Evolutionary conservation across 2,113 vertebrate genomes (phyloP).

Genomic region (Lepus timidus): DNA sequence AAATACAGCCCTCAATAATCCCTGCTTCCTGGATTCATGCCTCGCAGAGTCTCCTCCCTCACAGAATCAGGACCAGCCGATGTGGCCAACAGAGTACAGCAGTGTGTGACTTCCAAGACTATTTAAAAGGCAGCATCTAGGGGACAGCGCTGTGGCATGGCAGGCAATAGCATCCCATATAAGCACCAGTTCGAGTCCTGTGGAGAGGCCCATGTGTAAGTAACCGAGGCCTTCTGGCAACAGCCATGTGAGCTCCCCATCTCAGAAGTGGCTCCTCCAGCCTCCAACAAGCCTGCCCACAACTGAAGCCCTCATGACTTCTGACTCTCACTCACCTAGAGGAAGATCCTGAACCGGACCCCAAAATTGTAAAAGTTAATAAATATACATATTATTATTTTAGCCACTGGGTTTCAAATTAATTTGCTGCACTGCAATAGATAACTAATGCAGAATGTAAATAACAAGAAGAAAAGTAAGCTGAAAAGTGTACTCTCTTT

Average conservation of each 20-base stretch:
- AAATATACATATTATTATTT: background rate
- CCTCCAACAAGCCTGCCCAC: background rate
- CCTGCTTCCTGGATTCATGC: background rate
- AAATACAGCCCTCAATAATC: background rate
- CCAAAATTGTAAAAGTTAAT: background rate
- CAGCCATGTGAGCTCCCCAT: background rate
- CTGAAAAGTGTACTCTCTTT: background rate
- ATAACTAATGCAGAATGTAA: background rate
- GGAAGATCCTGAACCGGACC: background rate
- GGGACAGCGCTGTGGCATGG: no score
- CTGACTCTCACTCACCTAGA: background rate
- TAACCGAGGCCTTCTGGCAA: background rate
- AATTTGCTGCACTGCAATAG: background rate
- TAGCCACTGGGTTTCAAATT: background rate
- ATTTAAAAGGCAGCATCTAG: background rate
- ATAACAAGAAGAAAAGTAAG: conserved; percentile 29
- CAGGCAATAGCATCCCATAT: no score
- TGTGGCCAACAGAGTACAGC: background rate
- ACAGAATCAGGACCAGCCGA: background rate
- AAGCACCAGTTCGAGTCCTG: background rate
- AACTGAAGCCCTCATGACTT: background rate
- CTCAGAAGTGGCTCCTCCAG: background rate
- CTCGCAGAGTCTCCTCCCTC: background rate
- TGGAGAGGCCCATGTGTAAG: background rate
- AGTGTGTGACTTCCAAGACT: background rate